phyloP scores from a whole-genome alignment of 2,797 vertebrate species.

The Petrocephalus schoutedeni region DNA sequence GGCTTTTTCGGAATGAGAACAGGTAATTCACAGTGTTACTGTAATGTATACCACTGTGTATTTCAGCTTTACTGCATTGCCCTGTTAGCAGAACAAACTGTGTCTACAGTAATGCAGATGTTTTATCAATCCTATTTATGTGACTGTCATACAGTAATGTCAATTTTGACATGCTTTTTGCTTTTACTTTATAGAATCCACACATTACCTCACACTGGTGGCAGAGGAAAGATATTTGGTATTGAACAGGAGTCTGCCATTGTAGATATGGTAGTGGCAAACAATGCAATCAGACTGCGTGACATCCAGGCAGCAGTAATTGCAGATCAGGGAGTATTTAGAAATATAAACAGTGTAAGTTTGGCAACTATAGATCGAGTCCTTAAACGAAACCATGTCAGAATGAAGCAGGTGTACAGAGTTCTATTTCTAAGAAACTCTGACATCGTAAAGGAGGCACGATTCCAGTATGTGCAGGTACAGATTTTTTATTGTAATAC shows the following conservation, averaged over 20 bases:
- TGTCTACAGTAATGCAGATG: background rate
- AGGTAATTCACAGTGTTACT: background rate
- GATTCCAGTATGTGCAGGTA: background rate
- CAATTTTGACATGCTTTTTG: background rate
- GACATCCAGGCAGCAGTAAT: background rate
- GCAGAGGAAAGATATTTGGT: background rate
- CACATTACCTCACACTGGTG: background rate
- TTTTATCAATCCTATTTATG: background rate
- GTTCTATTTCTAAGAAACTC: background rate
- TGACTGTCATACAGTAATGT: background rate
- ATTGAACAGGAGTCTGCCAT: constrained; percentile 22
- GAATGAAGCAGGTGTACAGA: background rate
- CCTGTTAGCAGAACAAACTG: background rate
- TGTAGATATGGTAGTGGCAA: constrained; percentile 4
- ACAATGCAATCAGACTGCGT: background rate
- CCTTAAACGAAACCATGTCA: background rate
- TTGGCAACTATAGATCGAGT: constrained; percentile 18
- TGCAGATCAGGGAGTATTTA: background rate
- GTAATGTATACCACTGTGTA: background rate
- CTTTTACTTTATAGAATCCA: constrained; percentile 13
- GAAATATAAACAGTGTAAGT: background rate
- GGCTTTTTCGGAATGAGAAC: background rate
- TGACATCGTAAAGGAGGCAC: background rate
- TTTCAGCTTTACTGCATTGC: background rate
- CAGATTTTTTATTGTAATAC: background rate